A percentile compares a stretch with the other conserved stretches of the same genome.
phyloP scores from a whole-genome alignment of 2,797 vertebrate genomes.

The Lacerta viridis region DNA sequence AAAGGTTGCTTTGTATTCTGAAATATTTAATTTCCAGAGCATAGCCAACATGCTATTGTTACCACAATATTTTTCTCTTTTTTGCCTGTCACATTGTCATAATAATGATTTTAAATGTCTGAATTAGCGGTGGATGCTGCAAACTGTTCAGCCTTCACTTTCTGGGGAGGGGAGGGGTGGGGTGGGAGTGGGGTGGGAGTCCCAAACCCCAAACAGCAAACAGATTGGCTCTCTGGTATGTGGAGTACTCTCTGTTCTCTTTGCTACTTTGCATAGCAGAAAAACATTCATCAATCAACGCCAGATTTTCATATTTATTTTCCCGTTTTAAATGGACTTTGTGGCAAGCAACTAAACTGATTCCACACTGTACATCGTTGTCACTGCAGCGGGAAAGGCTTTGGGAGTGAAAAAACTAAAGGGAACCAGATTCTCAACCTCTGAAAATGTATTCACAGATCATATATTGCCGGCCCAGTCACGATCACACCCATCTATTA shows the following conservation, averaged over 20 bases:
- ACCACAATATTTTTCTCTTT: conserved; percentile 20
- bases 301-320: conserved; percentile 46
- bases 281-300: conserved; percentile 26
- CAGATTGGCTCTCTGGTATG: conserved; percentile 32
- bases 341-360: background rate
- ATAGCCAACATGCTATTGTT: conserved; percentile 2
- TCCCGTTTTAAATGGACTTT: conserved; percentile 17
- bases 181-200: background rate
- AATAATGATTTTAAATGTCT: conserved; percentile 32
- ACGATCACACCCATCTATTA: background rate
- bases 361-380: conserved; percentile 16
- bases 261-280: conserved; percentile 34
- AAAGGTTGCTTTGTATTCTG: background rate
- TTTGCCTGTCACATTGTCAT: conserved; percentile 28
- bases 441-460: background rate
- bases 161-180: background rate
- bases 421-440: background rate
- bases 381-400: background rate
- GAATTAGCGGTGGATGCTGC: conserved; percentile 23
- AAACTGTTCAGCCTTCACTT: conserved; percentile 19
- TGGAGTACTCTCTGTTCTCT: conserved; percentile 26
- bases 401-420: background rate
- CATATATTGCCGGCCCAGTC: too few relatives aligned
- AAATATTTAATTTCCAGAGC: conserved; percentile 28
- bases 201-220: conserved; percentile 9